Conservation (phyloP, 2,113 vertebrate genomes). For the Pelobates fuscus region DNA sequence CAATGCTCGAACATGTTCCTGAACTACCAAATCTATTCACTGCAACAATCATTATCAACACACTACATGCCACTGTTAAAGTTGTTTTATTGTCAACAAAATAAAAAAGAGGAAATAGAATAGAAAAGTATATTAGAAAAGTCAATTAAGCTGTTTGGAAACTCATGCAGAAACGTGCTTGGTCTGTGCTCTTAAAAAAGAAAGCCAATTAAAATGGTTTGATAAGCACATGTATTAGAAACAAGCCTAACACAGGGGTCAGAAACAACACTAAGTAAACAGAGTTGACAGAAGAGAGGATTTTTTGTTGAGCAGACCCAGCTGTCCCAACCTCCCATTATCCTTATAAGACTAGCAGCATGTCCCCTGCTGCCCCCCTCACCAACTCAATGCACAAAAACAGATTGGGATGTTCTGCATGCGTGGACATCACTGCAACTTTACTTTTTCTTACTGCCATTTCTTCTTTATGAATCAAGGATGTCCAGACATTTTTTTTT, state of each 20-base stretch:
- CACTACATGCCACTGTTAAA: constrained; percentile 1
- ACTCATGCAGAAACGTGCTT: constrained; percentile 48
- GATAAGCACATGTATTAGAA: constrained; percentile 71
- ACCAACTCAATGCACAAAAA: constrained; percentile 83
- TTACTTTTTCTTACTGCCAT: constrained; percentile 70
- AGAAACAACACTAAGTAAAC: constrained; percentile 86
- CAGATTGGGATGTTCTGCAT: constrained; percentile 81
- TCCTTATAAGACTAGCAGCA: constrained; percentile 79
- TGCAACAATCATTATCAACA: constrained; percentile 7
- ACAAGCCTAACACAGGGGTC: constrained; percentile 69
- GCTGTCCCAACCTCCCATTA: constrained; percentile 85
- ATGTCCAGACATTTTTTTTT: constrained; percentile 75
- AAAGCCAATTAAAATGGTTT: constrained; percentile 75
- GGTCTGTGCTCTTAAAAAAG: constrained; percentile 55
- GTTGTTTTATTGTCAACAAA: constrained; percentile 19
- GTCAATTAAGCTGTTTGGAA: constrained; percentile 74
- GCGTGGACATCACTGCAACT: constrained; percentile 72
- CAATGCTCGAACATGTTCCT: not conserved
- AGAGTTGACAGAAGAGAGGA: constrained; percentile 77
- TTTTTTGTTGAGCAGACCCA: constrained; percentile 81
- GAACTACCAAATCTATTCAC: constrained; percentile 1
- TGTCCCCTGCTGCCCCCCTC: constrained; percentile 74
- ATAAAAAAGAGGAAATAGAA: constrained; percentile 1
- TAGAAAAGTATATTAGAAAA: constrained; percentile 55
- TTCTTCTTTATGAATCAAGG: constrained; percentile 68